Conservation (phyloP, 2,888 invertebrate species). For the Ceraclea dissimilis region DNA sequence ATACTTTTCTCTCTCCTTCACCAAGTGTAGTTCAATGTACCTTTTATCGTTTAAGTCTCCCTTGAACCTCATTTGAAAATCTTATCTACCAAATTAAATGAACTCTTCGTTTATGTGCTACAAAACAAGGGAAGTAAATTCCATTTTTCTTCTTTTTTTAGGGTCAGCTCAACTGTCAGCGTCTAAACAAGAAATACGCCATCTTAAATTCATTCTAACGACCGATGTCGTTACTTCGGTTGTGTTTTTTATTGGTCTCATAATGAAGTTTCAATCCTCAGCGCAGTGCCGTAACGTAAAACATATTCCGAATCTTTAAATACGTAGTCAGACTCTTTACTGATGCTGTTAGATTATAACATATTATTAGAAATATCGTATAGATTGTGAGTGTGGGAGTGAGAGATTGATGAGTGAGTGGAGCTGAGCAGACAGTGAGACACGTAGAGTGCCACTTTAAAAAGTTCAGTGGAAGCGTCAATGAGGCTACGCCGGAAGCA, state of each 20-base stretch:
- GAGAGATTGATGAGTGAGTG: no score
- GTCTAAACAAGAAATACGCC: slow-evolving; percentile 14
- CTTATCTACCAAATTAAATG: slow-evolving; percentile 15
- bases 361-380: no score
- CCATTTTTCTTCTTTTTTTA: slow-evolving; percentile 13
- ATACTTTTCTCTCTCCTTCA: no score
- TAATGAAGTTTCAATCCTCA: slow-evolving; percentile 23
- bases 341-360: no score
- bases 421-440: no score
- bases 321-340: no score
- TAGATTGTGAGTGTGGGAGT: no score
- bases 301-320: no score
- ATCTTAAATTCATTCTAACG: slow-evolving; percentile 24
- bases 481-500: no score
- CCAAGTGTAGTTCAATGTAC: not conserved
- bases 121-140: not conserved
- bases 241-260: slow-evolving; percentile 20
- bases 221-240: slow-evolving; percentile 21
- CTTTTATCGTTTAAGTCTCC: not conserved
- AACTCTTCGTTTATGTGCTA: slow-evolving; percentile 1
- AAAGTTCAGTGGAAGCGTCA: no score
- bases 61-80: slow-evolving; percentile 8
- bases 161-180: slow-evolving; percentile 12
- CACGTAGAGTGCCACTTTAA: no score
- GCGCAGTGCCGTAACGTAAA: not conserved